A percentile compares a stretch with the other conserved stretches of the same genome.
phyloP scores from a whole-genome alignment of 1,140 invertebrate species.

The Psix sp. region DNA sequence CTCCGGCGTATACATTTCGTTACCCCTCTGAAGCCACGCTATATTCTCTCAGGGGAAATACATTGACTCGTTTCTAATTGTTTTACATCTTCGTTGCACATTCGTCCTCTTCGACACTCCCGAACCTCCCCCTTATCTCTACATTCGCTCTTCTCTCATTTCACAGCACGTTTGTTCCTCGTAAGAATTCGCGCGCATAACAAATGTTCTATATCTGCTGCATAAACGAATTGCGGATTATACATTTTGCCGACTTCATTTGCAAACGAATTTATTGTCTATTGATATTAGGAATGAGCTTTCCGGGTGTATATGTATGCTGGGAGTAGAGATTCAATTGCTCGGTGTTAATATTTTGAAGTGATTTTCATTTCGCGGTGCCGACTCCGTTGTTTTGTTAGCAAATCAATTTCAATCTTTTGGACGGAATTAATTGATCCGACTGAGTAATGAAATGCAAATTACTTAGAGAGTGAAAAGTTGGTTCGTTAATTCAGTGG shows the following conservation, averaged over 20 bases:
- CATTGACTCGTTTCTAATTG: conserved; percentile 68
- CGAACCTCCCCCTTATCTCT: not conserved
- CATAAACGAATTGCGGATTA: conserved; percentile 25
- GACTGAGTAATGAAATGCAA: conserved; percentile 42
- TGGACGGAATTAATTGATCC: conserved; percentile 33
- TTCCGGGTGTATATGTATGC: conserved; percentile 1
- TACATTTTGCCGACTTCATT: conserved; percentile 26
- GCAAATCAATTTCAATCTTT: conserved; percentile 43
- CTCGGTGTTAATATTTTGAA: conserved; percentile 36
- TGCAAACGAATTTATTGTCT: conserved; percentile 34
- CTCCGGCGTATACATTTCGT: conserved; percentile 48
- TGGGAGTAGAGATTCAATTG: conserved; percentile 14
- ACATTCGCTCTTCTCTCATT: conserved; percentile 26
- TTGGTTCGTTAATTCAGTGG: conserved; percentile 29
- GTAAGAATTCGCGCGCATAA: conserved; percentile 11
- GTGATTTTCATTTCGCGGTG: conserved; percentile 35
- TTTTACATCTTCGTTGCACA: conserved; percentile 57
- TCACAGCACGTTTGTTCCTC: conserved; percentile 16
- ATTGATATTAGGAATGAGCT: conserved; percentile 32
- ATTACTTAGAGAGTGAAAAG: conserved; percentile 33
- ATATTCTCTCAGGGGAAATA: conserved; percentile 67
- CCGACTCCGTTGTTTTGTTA: not conserved
- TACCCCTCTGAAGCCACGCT: conserved; percentile 21
- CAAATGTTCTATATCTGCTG: conserved; percentile 1
- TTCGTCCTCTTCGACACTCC: conserved; percentile 11